Conservation (phyloP, 2,797 vertebrate genomes). For the Graptemys geographica region DNA sequence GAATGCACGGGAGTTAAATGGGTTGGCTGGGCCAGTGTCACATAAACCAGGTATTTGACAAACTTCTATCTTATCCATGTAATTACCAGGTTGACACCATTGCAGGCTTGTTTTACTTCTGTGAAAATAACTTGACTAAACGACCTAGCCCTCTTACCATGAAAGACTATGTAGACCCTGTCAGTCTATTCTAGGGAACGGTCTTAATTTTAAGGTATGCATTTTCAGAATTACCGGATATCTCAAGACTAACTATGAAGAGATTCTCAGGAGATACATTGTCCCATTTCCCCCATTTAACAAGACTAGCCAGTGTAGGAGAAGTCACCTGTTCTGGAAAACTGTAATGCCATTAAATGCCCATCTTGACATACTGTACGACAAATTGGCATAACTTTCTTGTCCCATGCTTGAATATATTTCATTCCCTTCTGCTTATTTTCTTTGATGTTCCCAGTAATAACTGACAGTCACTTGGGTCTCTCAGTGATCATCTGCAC, state of each 20-base stretch:
- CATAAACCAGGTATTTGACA: neutral
- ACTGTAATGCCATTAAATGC: conserved; percentile 23
- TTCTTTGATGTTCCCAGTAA: conserved; percentile 63
- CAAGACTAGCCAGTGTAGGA: neutral
- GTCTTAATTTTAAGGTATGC: neutral
- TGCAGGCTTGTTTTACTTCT: neutral
- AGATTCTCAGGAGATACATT: neutral
- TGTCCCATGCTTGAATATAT: neutral
- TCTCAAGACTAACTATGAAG: neutral
- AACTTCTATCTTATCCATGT: neutral
- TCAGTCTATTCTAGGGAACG: neutral
- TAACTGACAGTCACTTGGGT: conserved; percentile 64
- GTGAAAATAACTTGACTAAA: neutral
- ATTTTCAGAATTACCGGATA: neutral
- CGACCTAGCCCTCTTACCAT: neutral
- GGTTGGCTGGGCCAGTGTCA: neutral
- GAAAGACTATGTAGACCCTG: neutral
- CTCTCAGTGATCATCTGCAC: conserved; percentile 64
- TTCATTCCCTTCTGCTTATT: conserved; percentile 63
- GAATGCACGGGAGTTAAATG: accelerated
- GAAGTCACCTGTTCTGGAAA: conserved; percentile 19
- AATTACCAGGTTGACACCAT: neutral
- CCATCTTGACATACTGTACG: neutral
- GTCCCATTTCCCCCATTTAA: neutral
- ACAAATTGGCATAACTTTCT: conserved; percentile 50